These are phyloP conservation scores for Euura lappo DNA, from an alignment of 1,140 invertebrate genomes.

Conservation along the genomic window DNA sequence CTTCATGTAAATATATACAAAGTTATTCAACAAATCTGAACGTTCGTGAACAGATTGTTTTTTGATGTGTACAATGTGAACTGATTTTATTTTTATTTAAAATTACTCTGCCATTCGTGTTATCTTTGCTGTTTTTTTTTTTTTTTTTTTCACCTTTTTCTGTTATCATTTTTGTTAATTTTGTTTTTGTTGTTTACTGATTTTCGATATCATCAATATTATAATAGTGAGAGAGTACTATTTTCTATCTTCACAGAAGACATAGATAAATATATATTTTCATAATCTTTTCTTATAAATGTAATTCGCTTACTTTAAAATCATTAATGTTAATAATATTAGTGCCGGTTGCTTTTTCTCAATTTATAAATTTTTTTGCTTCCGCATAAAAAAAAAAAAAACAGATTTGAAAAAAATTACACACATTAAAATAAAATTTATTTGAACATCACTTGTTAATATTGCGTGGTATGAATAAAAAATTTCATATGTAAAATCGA, in stretches of 20 bases:
- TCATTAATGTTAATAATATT: constrained; percentile 64
- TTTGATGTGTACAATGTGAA: constrained; percentile 42
- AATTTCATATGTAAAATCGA: constrained; percentile 6
- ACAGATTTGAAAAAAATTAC: background rate
- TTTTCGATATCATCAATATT: constrained; percentile 58
- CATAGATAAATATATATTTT: constrained; percentile 66
- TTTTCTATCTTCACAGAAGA: constrained; percentile 69
- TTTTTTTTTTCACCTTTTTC: constrained; percentile 47
- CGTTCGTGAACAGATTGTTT: constrained; percentile 31
- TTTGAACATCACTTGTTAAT: constrained; percentile 31
- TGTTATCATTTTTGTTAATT: background rate
- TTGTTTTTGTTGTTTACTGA: constrained; percentile 44
- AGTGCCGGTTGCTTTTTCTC: constrained; percentile 55
- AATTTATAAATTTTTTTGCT: constrained; percentile 28
- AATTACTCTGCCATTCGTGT: constrained; percentile 47
- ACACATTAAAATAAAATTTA: constrained; percentile 28
- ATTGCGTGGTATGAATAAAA: constrained; percentile 20
- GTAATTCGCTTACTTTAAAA: constrained; percentile 61
- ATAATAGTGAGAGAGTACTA: constrained; percentile 61
- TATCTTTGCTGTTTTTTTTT: constrained; percentile 18
- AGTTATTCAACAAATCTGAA: constrained; percentile 47
- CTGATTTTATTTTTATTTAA: constrained; percentile 33
- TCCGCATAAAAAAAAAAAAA: constrained; percentile 32
- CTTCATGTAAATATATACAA: constrained; percentile 47
- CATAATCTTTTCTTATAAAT: constrained; percentile 63